Base-by-base conservation (phyloP, 1,140 invertebrate species). In the Spodoptera frugiperda region DNA sequence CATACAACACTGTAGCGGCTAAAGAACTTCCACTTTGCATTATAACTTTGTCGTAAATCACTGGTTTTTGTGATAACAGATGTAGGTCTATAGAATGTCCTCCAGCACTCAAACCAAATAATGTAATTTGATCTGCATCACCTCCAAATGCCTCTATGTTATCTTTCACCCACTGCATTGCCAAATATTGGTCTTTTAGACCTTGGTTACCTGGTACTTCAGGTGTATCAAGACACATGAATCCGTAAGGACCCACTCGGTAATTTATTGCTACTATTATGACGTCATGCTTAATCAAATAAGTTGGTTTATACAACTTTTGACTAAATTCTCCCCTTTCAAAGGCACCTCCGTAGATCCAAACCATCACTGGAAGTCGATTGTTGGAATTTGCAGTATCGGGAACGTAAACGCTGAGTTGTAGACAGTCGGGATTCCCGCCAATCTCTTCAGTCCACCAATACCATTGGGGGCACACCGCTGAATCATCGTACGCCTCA, bases 171-270 rank as follows among this genome's bases (percentile, higher is more conserved):
- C 85, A 87, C 49, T 78, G 65, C 1, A 87, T 25, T 21, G 79
- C 85, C 3, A 82, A 12, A 6, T 75, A 46, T 74, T 87, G 87
- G 54, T 88, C 85, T 55, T 88, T 87, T 4, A 87, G 49, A 4
- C 87, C 85, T 73, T 81, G 82, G 33, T 81, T 83, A 8, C 82
- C 82, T 0, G 77, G 48, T 6, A 81, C 49, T 48, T 73, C 75
- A 11, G 75, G 77, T 8, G 65, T 76, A 19, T 79, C 77, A 6
- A 81, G 54, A 44, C 79, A 83, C 79, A 81, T 83, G 21, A 83
- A 83, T 15, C 67, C 76, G 30, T 79, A 74, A 17, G 79, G 53
- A 15, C 79, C 79, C 10, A 75, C 9, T 3, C 79, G 68, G 30
- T 83, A 81, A n/a, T 79, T 81, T 0, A 81, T 14, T 2, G 67